Percentiles rank a stretch among this genome's conserved stretches.
Evolutionary conservation across 2,113 vertebrate species (phyloP).

Genomic region (Tupaia tana): DNA sequence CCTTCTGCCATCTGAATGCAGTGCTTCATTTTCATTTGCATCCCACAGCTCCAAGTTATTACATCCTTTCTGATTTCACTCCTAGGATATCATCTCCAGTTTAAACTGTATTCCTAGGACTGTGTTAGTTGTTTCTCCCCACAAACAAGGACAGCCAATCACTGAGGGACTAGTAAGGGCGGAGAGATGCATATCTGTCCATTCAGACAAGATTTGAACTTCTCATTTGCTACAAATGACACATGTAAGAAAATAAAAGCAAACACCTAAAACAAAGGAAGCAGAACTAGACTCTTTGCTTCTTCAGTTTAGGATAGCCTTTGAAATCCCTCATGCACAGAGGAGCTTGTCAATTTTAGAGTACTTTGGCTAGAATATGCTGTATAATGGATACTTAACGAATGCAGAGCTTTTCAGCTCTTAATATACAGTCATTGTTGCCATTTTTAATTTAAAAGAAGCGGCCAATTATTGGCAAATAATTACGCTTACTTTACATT

Average conservation of each 20-base stretch:
- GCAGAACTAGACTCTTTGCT: background rate
- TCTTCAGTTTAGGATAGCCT: background rate
- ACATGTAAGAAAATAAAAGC: background rate
- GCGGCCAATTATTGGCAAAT: background rate
- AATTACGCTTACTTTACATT: constrained; percentile 7
- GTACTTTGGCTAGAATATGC: accelerated
- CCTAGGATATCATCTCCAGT: background rate
- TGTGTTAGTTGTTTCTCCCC: too few species aligned
- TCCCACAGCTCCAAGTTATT: background rate
- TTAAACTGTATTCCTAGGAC: background rate
- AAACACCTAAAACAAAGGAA: background rate
- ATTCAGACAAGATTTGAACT: background rate
- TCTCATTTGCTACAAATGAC: background rate
- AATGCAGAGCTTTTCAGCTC: background rate
- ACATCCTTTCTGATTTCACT: accelerated
- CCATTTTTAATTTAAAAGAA: background rate
- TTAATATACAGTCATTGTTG: background rate
- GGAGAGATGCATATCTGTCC: accelerated
- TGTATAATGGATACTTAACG: background rate
- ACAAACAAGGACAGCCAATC: background rate
- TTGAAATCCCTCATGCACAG: background rate
- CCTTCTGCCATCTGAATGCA: accelerated
- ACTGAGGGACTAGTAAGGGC: accelerated
- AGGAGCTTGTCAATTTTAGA: background rate
- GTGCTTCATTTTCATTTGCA: accelerated